Evolutionary conservation across 2,113 vertebrate species (phyloP), one percentile per base, ranked within the genome.

Genomic region (Eudyptes chrysolophus): DNA sequence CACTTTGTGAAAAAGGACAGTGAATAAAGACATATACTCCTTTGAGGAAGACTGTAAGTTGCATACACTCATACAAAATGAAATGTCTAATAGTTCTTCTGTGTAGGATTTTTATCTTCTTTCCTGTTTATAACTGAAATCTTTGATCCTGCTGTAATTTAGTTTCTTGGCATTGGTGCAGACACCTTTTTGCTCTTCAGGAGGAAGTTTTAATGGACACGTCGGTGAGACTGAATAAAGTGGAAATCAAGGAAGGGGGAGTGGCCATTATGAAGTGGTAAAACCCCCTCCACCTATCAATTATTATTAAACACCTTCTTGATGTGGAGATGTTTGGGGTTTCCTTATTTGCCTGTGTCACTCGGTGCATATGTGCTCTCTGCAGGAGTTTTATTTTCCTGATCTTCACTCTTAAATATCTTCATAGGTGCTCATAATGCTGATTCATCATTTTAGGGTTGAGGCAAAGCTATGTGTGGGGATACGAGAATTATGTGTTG

Each of bases 361-460:
- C 6, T 36, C 13, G 1, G 5, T 10, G 11, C 18, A 12, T 12
- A 16, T 20, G 4, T 1, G 1, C 7, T 75, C 42, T 49, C 38
- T 40, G 27, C 13, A 57, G 48, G 38, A 48, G 9, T 77, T 68
- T 86, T 64, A 11, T 51, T 42, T 29, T 25, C 49, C 21, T 8
- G 3, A 25, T 40, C 16, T 77, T 70, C n/a, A 29, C 16, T 18
- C 16, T 40, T 54, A 25, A 91, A 60, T 2, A 32, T 25, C 18
- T 65, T 78, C 6, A 60, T 84, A 22, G 27, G 6, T 87, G 10
- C 46, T 69, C 9, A 13, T 49, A 64, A 26, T 32, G n/a, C 16
- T 20, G 17, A 38, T n/a, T 66, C 15, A 42, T 40, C 3, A 7
- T 64, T 88, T 84, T 49, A 49, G 21, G 8, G 8, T 6, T 64